phyloP scores from a whole-genome alignment of 2,113 vertebrate genomes.

The Scophthalmus maximus region DNA sequence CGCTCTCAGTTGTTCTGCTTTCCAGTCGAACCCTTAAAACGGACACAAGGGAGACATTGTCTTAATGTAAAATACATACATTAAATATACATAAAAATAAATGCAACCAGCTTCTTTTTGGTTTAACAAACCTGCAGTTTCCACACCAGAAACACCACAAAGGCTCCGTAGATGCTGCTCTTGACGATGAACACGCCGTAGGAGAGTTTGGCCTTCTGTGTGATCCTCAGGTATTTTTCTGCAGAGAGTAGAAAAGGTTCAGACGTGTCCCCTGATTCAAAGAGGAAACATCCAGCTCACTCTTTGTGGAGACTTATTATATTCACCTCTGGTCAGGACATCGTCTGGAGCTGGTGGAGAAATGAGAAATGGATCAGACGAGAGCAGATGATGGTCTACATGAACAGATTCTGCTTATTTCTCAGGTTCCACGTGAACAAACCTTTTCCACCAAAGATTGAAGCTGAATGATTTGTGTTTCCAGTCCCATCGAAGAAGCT shows the following conservation, averaged over 20 bases:
- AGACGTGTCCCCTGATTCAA: background rate
- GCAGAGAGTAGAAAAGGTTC: conserved; percentile 6
- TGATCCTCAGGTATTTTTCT: conserved; percentile 47
- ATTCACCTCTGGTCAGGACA: conserved; percentile 20
- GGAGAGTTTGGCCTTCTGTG: conserved; percentile 50
- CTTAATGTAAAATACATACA: background rate
- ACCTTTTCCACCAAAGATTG: accelerated
- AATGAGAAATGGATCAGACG: background rate
- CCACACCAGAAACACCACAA: conserved; percentile 60
- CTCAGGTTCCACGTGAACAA: background rate
- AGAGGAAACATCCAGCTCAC: background rate
- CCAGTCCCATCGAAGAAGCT: conserved; percentile 41
- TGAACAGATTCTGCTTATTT: background rate
- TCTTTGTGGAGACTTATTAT: background rate
- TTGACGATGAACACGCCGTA: conserved; percentile 63
- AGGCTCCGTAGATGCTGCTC: conserved; percentile 65
- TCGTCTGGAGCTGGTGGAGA: accelerated
- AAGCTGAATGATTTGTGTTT: accelerated
- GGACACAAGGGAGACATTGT: background rate
- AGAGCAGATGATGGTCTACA: background rate
- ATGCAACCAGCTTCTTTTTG: background rate
- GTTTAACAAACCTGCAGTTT: conserved; percentile 60
- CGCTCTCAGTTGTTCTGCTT: conserved; percentile 40
- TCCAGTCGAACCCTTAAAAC: conserved; percentile 29
- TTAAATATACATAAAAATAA: background rate